phyloP scores from a whole-genome alignment of 92 coral and sea anemone genomes.

The Zoanthus solanderi region DNA sequence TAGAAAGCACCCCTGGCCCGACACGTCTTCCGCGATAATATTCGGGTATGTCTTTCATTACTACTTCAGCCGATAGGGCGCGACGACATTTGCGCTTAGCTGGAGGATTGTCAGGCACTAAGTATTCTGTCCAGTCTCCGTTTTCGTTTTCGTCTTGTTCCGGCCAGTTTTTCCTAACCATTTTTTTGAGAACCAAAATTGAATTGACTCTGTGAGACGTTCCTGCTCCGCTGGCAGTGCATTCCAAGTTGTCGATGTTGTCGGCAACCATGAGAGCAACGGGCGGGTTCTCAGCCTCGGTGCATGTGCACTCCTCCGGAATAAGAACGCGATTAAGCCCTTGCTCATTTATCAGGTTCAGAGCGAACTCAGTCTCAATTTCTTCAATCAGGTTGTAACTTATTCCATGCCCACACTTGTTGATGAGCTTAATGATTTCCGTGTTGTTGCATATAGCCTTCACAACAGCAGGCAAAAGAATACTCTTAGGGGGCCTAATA shows the following conservation, averaged over 20 bases:
- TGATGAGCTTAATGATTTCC: slow-evolving; percentile 44
- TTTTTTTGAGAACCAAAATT: slow-evolving; percentile 63
- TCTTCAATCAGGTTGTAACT: slow-evolving; percentile 58
- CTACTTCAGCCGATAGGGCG: slow-evolving; percentile 57
- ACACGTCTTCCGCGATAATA: slow-evolving; percentile 63
- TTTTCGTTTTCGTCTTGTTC: not conserved
- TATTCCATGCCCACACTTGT: slow-evolving; percentile 51
- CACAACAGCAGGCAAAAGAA: slow-evolving; percentile 43
- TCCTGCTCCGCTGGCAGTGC: slow-evolving; percentile 75
- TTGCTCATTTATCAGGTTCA: slow-evolving; percentile 49
- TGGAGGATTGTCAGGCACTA: slow-evolving; percentile 42
- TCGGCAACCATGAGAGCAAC: slow-evolving; percentile 75
- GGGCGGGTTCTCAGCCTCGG: slow-evolving; percentile 11
- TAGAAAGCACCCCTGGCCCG: slow-evolving; percentile 62
- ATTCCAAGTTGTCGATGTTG: slow-evolving; percentile 72
- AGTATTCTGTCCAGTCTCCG: slow-evolving; percentile 4
- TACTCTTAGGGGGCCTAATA: slow-evolving; percentile 53
- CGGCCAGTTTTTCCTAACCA: slow-evolving; percentile 29
- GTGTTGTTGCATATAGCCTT: slow-evolving; percentile 58
- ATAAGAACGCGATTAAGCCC: slow-evolving; percentile 45
- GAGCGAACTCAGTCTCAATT: slow-evolving; percentile 57
- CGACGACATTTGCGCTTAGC: slow-evolving; percentile 54
- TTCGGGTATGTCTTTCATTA: slow-evolving; percentile 56
- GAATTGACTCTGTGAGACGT: slow-evolving; percentile 74
- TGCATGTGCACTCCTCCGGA: slow-evolving; percentile 24